A percentile compares a stretch with the other conserved stretches of the same genome.
phyloP scores from a whole-genome alignment of 2,888 invertebrate species.

The Synergus gifuensis region DNA sequence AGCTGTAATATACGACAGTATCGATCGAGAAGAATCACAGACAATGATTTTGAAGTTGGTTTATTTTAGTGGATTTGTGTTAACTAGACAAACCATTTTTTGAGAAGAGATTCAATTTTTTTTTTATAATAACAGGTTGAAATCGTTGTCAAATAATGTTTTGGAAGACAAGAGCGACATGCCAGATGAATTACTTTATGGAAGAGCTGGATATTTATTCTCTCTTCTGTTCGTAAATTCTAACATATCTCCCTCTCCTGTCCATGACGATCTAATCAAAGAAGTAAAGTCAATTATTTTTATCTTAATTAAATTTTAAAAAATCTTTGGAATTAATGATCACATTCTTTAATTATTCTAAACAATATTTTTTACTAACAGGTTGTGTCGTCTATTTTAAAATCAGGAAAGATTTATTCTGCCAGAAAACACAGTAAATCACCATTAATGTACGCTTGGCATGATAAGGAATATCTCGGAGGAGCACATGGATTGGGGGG shows the following conservation, averaged over 20 bases:
- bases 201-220: slow-evolving; percentile 90
- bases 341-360: slow-evolving; percentile 4
- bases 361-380: slow-evolving; percentile 65
- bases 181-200: slow-evolving; percentile 92
- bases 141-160: slow-evolving; percentile 80
- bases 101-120: slow-evolving; percentile 14
- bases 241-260: slow-evolving; percentile 81
- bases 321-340: neutral
- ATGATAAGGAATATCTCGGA: slow-evolving; percentile 90
- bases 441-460: slow-evolving; percentile 92
- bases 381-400: slow-evolving; percentile 83
- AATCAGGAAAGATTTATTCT: slow-evolving; percentile 83
- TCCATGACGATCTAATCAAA: slow-evolving; percentile 81
- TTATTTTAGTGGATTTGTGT: slow-evolving; percentile 42
- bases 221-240: slow-evolving; percentile 87
- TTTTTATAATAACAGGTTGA: slow-evolving; percentile 78
- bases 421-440: slow-evolving; percentile 79
- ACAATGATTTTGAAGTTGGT: slow-evolving; percentile 79
- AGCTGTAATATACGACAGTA: slow-evolving; percentile 81
- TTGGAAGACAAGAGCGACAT: slow-evolving; percentile 79
- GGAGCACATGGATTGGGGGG: slow-evolving; percentile 94
- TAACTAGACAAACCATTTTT: slow-evolving; percentile 38
- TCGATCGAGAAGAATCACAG: slow-evolving; percentile 79
- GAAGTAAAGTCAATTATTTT: slow-evolving; percentile 56
- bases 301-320: neutral